Evolutionary conservation across 2,797 vertebrate species (phyloP).

Genomic region (Brachymystax lenok): DNA sequence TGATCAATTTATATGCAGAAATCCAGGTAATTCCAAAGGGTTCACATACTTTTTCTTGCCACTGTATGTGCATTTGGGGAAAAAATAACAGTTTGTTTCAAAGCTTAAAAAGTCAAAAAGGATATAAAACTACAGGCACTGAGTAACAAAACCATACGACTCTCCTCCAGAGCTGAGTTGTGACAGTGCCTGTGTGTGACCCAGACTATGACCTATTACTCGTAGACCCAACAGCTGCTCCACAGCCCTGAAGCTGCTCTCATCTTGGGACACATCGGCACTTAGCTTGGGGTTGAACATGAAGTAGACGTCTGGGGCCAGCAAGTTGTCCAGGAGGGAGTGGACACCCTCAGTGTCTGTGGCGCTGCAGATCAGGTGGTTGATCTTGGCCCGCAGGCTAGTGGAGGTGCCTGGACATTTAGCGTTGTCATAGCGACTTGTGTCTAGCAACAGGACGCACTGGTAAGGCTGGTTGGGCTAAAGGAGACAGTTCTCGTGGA

Average conservation of each 20-base stretch:
- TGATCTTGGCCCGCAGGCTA: slow-evolving; percentile 77
- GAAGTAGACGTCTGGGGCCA: slow-evolving; percentile 75
- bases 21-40: no score
- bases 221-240: slow-evolving; percentile 62
- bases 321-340: slow-evolving; percentile 75
- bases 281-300: slow-evolving; percentile 79
- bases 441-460: slow-evolving; percentile 78
- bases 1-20: no score
- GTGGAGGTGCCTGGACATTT: slow-evolving; percentile 73
- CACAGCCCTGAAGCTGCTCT: slow-evolving; percentile 67
- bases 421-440: slow-evolving; percentile 70
- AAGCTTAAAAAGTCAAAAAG: no score
- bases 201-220: no score
- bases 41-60: no score
- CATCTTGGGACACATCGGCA: slow-evolving; percentile 70
- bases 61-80: no score
- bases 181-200: no score
- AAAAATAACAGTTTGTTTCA: no score
- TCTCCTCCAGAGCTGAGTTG: no score
- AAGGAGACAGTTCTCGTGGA: slow-evolving; percentile 75
- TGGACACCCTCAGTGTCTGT: slow-evolving; percentile 81
- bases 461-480: slow-evolving; percentile 77
- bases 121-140: no score
- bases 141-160: no score
- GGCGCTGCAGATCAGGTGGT: slow-evolving; percentile 76